phyloP scores from a whole-genome alignment of 2,888 invertebrate species.

The Gnatocerus cornutus region DNA sequence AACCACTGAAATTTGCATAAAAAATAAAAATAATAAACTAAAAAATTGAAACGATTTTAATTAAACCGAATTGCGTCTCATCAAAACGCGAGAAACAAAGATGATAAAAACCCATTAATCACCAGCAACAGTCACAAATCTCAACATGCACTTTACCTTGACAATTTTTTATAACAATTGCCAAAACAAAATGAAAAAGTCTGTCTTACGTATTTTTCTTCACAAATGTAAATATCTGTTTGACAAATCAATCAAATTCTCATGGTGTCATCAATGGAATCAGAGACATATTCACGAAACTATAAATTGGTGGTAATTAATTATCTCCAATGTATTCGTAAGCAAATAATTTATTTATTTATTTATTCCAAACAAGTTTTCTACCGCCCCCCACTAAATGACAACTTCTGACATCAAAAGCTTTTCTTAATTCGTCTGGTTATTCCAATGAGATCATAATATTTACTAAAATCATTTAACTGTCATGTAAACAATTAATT shows the following conservation, averaged over 20 bases:
- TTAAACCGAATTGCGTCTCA: no score
- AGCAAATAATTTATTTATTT: constrained; percentile 19
- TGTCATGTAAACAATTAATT: constrained; percentile 48
- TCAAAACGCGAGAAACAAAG: no score
- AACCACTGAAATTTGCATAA: no score
- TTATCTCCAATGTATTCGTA: background rate
- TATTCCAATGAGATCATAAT: constrained; percentile 49
- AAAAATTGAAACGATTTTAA: no score
- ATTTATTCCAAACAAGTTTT: constrained; percentile 33
- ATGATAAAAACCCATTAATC: background rate
- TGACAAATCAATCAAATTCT: constrained; percentile 2
- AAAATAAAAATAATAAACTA: no score
- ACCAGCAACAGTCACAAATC: background rate
- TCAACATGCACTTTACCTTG: constrained; percentile 2
- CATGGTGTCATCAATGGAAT: background rate
- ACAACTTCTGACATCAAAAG: constrained; percentile 43
- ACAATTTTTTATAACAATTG: background rate
- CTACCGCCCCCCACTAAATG: constrained; percentile 21
- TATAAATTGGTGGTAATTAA: background rate
- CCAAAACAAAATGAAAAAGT: background rate
- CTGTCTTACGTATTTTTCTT: background rate
- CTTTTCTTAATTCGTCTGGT: constrained; percentile 46
- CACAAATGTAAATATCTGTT: background rate
- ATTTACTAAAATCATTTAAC: constrained; percentile 49
- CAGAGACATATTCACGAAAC: background rate